phyloP scores from a whole-genome alignment of 2,797 vertebrate species.

The Sebastes hubbsi region DNA sequence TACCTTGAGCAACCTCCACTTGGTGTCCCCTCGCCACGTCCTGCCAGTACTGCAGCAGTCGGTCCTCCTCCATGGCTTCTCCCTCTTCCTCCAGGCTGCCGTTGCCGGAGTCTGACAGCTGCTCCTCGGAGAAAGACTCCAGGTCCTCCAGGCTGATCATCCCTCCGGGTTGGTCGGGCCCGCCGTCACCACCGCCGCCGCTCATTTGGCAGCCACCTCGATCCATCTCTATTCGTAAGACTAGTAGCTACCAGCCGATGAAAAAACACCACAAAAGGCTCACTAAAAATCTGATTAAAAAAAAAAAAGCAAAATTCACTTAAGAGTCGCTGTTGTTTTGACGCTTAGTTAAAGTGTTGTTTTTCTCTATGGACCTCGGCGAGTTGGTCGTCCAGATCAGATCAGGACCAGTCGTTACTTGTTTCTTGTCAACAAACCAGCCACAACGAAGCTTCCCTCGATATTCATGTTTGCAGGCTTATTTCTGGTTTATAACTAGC shows the following conservation, averaged over 20 bases:
- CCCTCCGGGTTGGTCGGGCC: conserved; percentile 43
- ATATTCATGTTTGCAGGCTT: neutral
- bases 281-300: neutral
- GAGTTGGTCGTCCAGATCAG: neutral
- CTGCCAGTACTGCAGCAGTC: conserved; percentile 90
- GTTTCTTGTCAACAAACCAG: neutral
- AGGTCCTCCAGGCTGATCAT: conserved; percentile 90
- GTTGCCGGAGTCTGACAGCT: conserved; percentile 81
- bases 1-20: conserved; percentile 89
- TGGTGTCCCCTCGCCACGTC: conserved; percentile 88
- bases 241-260: neutral
- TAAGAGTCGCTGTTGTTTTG: neutral
- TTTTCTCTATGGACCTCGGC: neutral
- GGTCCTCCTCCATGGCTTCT: conserved; percentile 75
- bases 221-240: conserved; percentile 69
- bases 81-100: conserved; percentile 77
- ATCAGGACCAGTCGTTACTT: too few species aligned
- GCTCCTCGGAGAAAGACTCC: conserved; percentile 85
- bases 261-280: neutral
- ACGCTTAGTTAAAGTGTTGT: neutral
- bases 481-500: neutral
- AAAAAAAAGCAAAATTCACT: neutral
- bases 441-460: neutral
- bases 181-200: conserved; percentile 48
- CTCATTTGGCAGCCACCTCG: conserved; percentile 83